phyloP scores from a whole-genome alignment of 2,797 vertebrate species.

The Ataeniobius toweri region DNA sequence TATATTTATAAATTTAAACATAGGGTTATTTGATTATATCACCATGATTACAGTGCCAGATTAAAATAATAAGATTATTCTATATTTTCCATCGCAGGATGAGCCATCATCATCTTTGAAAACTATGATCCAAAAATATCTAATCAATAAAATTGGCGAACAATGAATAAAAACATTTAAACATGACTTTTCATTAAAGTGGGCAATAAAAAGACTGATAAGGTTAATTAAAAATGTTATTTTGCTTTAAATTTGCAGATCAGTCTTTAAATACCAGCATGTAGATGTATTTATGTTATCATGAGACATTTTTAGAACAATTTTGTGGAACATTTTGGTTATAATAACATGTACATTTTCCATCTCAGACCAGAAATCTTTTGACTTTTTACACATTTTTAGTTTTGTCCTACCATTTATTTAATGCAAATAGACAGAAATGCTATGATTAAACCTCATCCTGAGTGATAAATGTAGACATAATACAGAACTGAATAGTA shows the following conservation, averaged over 20 bases:
- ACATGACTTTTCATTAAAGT: background rate
- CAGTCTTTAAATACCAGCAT: background rate
- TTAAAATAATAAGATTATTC: too few relatives aligned
- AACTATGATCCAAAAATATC: background rate
- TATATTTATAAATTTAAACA: background rate
- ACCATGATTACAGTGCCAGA: too few relatives aligned
- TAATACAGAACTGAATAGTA: background rate
- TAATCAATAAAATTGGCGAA: background rate
- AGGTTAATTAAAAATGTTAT: too few relatives aligned
- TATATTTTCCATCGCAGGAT: background rate
- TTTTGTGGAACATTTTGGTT: background rate
- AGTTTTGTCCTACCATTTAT: background rate
- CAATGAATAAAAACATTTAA: background rate
- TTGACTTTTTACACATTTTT: background rate
- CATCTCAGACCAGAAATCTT: background rate
- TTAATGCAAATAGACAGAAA: background rate
- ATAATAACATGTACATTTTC: background rate
- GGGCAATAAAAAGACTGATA: too few relatives aligned
- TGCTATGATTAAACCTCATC: background rate
- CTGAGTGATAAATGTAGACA: background rate
- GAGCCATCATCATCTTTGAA: background rate
- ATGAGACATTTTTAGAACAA: background rate
- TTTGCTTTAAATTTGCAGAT: background rate
- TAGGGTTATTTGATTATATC: too few relatives aligned
- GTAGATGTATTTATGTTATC: background rate